Conservation (phyloP, 30 jellyfish, hydroid and myxozoan species). For the Hydractinia symbiolongicarpus region DNA sequence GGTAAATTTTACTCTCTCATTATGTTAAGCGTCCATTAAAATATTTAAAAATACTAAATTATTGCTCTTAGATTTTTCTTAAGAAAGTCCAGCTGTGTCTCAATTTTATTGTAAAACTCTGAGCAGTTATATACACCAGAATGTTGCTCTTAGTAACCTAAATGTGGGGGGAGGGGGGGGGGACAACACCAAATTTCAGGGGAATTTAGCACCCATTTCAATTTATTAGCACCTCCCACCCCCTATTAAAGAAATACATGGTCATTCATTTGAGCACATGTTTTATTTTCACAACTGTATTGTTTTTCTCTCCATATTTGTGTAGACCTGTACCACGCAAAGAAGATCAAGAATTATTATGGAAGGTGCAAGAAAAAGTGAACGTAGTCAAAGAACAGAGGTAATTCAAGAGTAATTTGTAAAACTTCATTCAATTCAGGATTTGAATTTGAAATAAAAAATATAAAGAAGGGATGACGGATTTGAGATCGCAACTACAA, state of each 20-base stretch:
- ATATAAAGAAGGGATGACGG: no score
- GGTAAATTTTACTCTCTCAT: not conserved
- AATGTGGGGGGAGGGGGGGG: no score
- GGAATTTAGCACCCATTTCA: no score
- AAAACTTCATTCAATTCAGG: no score
- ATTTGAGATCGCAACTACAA: no score
- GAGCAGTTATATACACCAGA: no score
- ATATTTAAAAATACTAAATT: no score
- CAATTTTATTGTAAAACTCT: no score
- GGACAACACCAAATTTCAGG: no score
- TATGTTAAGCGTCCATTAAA: not conserved
- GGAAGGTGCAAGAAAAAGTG: conserved; percentile 1
- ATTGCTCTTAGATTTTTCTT: not conserved
- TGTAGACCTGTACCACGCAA: conserved; percentile 19
- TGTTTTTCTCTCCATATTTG: not conserved
- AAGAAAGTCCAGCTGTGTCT: not conserved
- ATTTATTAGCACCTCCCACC: not conserved
- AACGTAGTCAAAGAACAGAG: conserved; percentile 1
- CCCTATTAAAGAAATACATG: not conserved
- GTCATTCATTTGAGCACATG: not conserved
- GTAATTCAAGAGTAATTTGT: not conserved
- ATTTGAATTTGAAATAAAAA: no score
- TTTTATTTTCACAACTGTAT: not conserved
- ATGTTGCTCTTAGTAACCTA: no score
- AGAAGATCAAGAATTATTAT: conserved; percentile 19